These are phyloP conservation scores for Psittacus erithacus DNA, from an alignment of 2,113 vertebrate species.

Conservation along the genomic window DNA sequence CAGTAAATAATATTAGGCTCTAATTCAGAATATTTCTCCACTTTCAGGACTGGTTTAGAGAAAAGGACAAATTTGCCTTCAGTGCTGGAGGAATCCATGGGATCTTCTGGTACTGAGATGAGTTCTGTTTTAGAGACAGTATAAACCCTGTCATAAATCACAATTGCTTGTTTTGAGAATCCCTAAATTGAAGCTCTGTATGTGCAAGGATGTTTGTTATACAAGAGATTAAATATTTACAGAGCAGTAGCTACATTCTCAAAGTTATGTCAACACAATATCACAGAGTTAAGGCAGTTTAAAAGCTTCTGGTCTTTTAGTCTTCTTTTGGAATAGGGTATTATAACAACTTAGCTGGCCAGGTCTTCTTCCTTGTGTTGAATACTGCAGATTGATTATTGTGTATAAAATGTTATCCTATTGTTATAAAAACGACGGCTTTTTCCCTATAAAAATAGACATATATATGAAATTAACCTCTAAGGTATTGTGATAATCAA, in stretches of 20 bases:
- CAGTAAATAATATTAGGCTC: neutral
- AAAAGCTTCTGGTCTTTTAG: neutral
- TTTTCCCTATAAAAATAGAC: neutral
- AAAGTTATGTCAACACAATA: neutral
- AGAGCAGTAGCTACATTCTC: neutral
- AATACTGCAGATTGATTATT: neutral
- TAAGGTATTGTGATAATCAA: neutral
- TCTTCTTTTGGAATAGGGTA: neutral
- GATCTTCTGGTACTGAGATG: neutral
- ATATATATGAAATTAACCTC: neutral
- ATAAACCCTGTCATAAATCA: neutral
- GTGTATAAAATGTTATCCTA: neutral
- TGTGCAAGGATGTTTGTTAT: neutral
- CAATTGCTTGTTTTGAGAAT: neutral
- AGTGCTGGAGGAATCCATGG: neutral
- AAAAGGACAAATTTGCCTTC: neutral
- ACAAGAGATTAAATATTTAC: constrained; percentile 7
- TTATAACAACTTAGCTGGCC: neutral
- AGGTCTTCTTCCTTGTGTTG: neutral
- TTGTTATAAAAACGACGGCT: neutral
- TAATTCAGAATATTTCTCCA: neutral
- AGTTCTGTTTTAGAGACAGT: neutral
- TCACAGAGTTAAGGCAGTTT: neutral
- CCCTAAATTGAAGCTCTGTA: neutral
- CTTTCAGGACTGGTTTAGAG: neutral